These are phyloP conservation scores for Philaenus spumarius DNA, from an alignment of 1,140 invertebrate genomes.

Conservation along the genomic window DNA sequence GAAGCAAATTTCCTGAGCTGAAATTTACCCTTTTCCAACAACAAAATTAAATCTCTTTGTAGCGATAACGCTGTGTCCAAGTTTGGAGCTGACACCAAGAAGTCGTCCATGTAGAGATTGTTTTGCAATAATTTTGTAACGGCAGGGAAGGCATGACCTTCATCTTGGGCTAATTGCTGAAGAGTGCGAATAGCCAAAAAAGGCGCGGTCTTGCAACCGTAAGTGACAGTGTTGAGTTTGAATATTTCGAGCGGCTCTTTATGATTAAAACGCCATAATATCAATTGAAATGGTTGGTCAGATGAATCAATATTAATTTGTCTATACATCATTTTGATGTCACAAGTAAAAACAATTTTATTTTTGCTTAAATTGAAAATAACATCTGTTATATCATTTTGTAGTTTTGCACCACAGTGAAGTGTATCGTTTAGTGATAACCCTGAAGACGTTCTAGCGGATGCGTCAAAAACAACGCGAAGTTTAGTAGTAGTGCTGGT, in stretches of 20 bases:
- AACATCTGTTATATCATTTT: too few species aligned
- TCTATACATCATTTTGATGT: neutral
- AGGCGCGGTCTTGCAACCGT: neutral
- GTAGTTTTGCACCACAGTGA: too few species aligned
- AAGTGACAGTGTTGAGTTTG: neutral
- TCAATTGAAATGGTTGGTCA: neutral
- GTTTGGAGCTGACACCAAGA: neutral
- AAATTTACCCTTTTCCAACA: neutral
- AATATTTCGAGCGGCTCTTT: neutral
- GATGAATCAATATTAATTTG: neutral
- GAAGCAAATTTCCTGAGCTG: neutral
- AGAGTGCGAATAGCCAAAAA: neutral
- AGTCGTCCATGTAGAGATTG: neutral
- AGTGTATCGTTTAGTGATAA: too few species aligned
- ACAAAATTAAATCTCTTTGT: neutral
- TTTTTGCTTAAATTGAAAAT: too few species aligned
- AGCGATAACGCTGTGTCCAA: neutral
- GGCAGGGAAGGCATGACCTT: neutral
- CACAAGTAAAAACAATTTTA: too few species aligned
- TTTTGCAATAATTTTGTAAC: neutral
- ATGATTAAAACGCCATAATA: neutral
- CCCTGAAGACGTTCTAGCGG: too few species aligned
- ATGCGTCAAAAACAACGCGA: too few species aligned
- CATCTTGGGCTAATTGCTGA: neutral
- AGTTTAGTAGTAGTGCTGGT: too few species aligned